Conservation (phyloP, 2,797 vertebrate genomes). For the Zalophus californianus region DNA sequence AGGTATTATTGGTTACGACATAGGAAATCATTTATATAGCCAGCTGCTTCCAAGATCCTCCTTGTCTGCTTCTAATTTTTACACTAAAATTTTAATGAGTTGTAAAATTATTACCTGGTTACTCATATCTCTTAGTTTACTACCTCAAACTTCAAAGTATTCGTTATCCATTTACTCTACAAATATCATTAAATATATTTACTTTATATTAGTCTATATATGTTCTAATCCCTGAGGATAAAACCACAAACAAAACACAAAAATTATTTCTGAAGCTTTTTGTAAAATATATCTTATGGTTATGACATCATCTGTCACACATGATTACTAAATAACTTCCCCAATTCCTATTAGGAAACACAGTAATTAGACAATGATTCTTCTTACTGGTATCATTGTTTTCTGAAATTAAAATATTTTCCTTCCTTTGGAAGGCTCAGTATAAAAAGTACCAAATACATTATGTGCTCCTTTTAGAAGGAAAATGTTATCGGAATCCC, state of each 20-base stretch:
- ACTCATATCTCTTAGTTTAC: neutral
- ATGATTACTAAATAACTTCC: neutral
- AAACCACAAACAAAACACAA: neutral
- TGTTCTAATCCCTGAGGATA: neutral
- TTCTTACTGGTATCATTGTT: neutral
- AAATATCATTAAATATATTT: neutral
- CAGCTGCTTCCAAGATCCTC: neutral
- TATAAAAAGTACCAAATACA: conserved; percentile 27
- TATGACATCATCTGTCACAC: neutral
- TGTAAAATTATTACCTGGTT: neutral
- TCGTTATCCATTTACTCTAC: neutral
- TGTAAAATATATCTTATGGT: neutral
- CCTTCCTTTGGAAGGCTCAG: neutral
- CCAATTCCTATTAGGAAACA: neutral
- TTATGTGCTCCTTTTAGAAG: neutral
- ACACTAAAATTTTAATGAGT: neutral
- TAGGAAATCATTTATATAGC: conserved; percentile 2
- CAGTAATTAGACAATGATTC: neutral
- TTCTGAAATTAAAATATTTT: conserved; percentile 46
- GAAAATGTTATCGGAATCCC: neutral
- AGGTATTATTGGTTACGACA: neutral
- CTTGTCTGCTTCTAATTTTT: neutral
- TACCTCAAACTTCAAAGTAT: neutral
- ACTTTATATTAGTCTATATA: no score
- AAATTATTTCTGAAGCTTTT: conserved; percentile 48